A percentile compares a stretch with the other conserved stretches of the same genome.
Conservation (phyloP, 2,888 invertebrate species). For the Tipula lateralis region DNA sequence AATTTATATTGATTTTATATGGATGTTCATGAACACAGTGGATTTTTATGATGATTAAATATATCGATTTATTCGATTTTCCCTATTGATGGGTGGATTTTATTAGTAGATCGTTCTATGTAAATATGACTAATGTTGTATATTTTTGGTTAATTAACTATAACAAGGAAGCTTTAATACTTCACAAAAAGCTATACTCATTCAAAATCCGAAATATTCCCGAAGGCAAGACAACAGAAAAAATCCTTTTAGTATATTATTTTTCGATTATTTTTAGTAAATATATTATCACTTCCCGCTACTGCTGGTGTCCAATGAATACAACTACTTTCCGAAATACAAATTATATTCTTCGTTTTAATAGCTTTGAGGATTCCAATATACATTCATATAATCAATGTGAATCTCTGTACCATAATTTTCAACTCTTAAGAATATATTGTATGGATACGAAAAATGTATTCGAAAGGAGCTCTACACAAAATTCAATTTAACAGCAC, state of each 20-base stretch:
- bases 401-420: not conserved
- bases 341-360: not conserved
- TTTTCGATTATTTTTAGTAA: not conserved
- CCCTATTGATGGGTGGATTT: not conserved
- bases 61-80: not conserved
- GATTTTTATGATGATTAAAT: not conserved
- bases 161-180: too few relatives aligned
- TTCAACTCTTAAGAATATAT: not conserved
- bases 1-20: not conserved
- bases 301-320: not conserved
- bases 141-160: not conserved
- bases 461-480: not conserved
- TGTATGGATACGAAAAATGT: not conserved
- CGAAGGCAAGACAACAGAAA: not conserved
- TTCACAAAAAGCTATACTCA: too few relatives aligned
- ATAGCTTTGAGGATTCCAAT: not conserved
- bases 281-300: not conserved
- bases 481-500: conserved; percentile 19
- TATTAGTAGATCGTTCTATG: too few relatives aligned
- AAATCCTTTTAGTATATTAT: not conserved
- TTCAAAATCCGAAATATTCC: not conserved
- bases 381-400: not conserved
- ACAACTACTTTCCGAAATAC: not conserved
- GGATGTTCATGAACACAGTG: not conserved
- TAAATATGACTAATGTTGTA: too few relatives aligned